These are phyloP conservation scores for Xiphias gladius DNA, from an alignment of 2,113 vertebrate species.

Conservation along the genomic window DNA sequence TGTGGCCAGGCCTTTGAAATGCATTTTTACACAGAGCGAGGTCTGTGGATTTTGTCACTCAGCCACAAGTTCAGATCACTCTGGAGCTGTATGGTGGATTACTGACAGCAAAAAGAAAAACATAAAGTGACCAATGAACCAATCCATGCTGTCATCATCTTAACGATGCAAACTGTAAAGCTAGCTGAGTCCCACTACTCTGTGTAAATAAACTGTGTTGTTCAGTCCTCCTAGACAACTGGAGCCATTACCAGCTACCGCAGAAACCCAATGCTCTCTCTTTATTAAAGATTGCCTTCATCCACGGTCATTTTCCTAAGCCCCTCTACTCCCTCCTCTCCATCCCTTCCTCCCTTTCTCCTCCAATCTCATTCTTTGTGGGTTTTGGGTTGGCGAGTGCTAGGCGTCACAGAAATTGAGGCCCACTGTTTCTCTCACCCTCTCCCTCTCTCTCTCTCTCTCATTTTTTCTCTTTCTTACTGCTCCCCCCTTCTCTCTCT, in stretches of 20 bases:
- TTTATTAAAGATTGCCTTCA: conserved; percentile 73
- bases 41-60: neutral
- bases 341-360: conserved; percentile 54
- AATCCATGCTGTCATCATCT: conserved; percentile 41
- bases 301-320: conserved; percentile 66
- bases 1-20: neutral
- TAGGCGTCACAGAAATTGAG: conserved; percentile 60
- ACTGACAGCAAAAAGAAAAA: neutral
- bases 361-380: conserved; percentile 73
- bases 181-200: conserved; percentile 33
- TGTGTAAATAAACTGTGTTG: conserved; percentile 74
- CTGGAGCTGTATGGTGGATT: neutral
- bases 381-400: conserved; percentile 66
- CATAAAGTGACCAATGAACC: conserved; percentile 20
- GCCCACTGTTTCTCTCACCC: conserved; percentile 53
- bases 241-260: conserved; percentile 75
- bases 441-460: conserved; percentile 20
- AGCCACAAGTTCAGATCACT: neutral
- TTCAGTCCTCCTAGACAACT: conserved; percentile 80
- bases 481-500: conserved; percentile 28
- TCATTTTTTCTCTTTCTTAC: conserved; percentile 39
- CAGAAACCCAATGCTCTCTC: conserved; percentile 75
- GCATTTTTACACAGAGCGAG: neutral
- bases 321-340: conserved; percentile 60
- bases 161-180: conserved; percentile 25